These are phyloP conservation scores for Rhyacophila brunnea DNA, from an alignment of 1,140 invertebrate species.

Conservation along the genomic window DNA sequence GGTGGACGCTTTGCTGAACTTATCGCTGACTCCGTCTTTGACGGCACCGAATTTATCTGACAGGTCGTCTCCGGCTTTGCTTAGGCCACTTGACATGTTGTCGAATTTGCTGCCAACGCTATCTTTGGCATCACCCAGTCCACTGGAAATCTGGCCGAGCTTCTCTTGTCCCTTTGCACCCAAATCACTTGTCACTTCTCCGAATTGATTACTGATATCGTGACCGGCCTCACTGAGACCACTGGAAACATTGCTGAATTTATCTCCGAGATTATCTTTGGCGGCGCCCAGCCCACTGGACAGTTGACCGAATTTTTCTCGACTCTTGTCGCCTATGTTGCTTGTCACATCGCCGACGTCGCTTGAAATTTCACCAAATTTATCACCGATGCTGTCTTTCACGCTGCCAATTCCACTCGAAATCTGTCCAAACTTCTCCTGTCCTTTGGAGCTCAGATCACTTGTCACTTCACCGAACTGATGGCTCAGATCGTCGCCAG, in stretches of 20 bases:
- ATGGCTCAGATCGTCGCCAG: not conserved
- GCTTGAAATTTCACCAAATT: slow-evolving; percentile 38
- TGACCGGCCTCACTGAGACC: slow-evolving; percentile 36
- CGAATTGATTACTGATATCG: slow-evolving; percentile 32
- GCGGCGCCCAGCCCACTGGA: not conserved
- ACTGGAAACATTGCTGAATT: not conserved
- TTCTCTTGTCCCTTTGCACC: not conserved
- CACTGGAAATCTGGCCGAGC: not conserved
- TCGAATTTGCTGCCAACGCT: not conserved
- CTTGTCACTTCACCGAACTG: slow-evolving; percentile 1
- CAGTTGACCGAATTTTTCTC: not conserved
- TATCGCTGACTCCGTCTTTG: slow-evolving; percentile 11
- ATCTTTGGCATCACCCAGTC: slow-evolving; percentile 24
- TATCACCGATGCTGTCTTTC: slow-evolving; percentile 36
- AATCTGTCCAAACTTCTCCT: slow-evolving; percentile 37
- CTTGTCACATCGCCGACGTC: slow-evolving; percentile 38
- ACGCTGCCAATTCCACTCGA: slow-evolving; percentile 36
- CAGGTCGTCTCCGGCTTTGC: not conserved
- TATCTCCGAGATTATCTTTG: not conserved
- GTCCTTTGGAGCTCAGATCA: slow-evolving; percentile 27
- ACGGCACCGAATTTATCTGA: too few relatives aligned
- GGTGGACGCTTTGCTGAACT: slow-evolving; percentile 28
- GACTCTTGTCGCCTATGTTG: slow-evolving; percentile 18
- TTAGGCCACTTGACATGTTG: too few relatives aligned
- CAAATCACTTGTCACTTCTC: not conserved